A percentile compares a stretch with the other conserved stretches of the same genome.
Conservation (phyloP, 37 sponge, comb jelly and placozoan species). For the Haliclona indistincta region DNA sequence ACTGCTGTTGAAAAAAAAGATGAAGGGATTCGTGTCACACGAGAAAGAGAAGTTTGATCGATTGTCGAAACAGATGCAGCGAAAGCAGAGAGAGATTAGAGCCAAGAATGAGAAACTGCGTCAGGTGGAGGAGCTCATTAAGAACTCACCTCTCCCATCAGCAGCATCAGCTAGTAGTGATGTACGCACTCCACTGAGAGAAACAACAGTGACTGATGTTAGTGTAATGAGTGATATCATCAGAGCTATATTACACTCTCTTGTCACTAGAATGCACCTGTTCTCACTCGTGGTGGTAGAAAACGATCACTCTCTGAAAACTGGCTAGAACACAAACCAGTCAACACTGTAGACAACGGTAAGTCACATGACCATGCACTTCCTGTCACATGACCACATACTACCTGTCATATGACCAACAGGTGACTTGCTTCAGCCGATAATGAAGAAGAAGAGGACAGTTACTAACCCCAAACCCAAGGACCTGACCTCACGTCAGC, state of each 20-base stretch:
- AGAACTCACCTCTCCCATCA: constrained; percentile 19
- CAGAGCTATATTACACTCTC: neutral
- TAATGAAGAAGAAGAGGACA: constrained; percentile 90
- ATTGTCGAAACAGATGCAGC: constrained; percentile 35
- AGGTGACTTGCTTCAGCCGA: constrained; percentile 85
- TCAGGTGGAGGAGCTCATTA: constrained; percentile 47
- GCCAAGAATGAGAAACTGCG: constrained; percentile 52
- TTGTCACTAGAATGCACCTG: neutral
- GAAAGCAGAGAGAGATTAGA: constrained; percentile 34
- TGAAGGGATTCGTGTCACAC: too few species aligned
- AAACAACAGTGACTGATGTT: neutral
- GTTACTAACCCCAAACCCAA: constrained; percentile 80
- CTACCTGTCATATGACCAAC: too few species aligned
- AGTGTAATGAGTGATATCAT: too few species aligned
- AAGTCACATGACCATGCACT: too few species aligned
- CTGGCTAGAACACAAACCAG: constrained; percentile 90
- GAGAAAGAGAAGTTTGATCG: constrained; percentile 73
- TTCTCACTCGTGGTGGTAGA: constrained; percentile 28
- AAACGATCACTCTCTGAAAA: constrained; percentile 88
- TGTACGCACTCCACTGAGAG: neutral
- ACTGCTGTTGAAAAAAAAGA: too few species aligned
- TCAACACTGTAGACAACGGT: constrained; percentile 58
- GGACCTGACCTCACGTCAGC: constrained; percentile 57
- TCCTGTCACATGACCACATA: too few species aligned
- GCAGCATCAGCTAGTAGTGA: neutral